Evolutionary conservation across 30 jellyfish, hydroid and myxozoan species (phyloP).

Genomic region (Hydractinia symbiolongicarpus): DNA sequence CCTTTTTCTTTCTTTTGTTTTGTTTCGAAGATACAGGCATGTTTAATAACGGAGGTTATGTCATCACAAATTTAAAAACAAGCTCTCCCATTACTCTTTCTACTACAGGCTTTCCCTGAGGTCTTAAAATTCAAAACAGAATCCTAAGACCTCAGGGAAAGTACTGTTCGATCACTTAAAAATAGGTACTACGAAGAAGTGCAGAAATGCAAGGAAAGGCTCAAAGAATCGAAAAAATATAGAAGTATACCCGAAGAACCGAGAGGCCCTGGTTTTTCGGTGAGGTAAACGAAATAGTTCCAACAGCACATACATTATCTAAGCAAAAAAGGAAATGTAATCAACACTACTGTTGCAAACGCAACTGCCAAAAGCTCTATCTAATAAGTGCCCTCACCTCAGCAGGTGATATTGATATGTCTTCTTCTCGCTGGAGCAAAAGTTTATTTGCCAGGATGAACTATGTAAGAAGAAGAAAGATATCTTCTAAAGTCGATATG

Average conservation of each 20-base stretch:
- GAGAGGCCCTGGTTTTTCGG: neutral
- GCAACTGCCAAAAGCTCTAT: conserved; percentile 3
- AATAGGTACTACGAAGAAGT: conserved; percentile 6
- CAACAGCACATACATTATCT: neutral
- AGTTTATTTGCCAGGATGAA: neutral
- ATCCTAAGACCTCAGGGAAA: neutral
- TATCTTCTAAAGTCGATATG: neutral
- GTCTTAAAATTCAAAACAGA: neutral
- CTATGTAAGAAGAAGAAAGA: neutral
- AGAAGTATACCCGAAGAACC: neutral
- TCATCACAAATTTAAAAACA: too few species aligned
- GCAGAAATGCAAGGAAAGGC: neutral
- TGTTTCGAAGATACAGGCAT: too few species aligned
- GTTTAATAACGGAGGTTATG: too few species aligned
- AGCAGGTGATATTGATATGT: neutral
- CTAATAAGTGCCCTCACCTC: neutral
- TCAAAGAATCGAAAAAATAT: neutral
- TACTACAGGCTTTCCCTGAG: too few species aligned
- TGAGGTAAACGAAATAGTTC: neutral
- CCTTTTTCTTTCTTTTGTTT: too few species aligned
- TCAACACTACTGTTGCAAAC: neutral
- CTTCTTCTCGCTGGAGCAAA: neutral
- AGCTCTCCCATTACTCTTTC: too few species aligned
- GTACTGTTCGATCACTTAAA: neutral
- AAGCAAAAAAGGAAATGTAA: neutral